These are phyloP conservation scores for Acanthiza pusilla DNA, from an alignment of 2,797 vertebrate genomes.

Conservation along the genomic window DNA sequence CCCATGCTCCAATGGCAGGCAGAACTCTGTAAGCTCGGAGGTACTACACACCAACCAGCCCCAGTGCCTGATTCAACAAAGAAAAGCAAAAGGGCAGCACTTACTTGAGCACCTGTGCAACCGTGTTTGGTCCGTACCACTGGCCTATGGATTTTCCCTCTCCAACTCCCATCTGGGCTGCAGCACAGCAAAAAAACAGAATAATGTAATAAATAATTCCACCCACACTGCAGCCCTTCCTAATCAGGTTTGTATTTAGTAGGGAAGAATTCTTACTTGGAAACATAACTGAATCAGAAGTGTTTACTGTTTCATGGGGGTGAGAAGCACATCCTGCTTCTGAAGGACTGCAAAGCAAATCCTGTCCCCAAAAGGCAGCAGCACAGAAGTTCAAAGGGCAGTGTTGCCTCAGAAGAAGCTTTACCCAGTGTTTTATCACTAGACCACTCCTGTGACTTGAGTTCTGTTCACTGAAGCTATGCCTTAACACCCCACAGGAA, in stretches of 20 bases:
- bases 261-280: background rate
- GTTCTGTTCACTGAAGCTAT: background rate
- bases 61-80: background rate
- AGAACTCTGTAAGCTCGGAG: background rate
- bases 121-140: slow-evolving; percentile 99
- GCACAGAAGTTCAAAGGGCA: background rate
- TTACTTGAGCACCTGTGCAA: slow-evolving; percentile 97
- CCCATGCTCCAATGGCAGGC: background rate
- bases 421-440: background rate
- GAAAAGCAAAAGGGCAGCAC: slow-evolving; percentile 30
- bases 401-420: background rate
- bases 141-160: slow-evolving; percentile 98
- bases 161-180: slow-evolving; percentile 99
- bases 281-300: background rate
- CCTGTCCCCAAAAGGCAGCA: background rate
- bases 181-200: slow-evolving; percentile 28
- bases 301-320: background rate
- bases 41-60: background rate
- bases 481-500: background rate
- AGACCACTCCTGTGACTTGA: background rate
- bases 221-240: background rate
- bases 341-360: background rate
- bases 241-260: background rate
- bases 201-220: background rate
- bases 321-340: background rate